A percentile compares a stretch with the other conserved stretches of the same genome.
phyloP scores from a whole-genome alignment of 2,113 vertebrate species.

The Corythoichthys intestinalis region DNA sequence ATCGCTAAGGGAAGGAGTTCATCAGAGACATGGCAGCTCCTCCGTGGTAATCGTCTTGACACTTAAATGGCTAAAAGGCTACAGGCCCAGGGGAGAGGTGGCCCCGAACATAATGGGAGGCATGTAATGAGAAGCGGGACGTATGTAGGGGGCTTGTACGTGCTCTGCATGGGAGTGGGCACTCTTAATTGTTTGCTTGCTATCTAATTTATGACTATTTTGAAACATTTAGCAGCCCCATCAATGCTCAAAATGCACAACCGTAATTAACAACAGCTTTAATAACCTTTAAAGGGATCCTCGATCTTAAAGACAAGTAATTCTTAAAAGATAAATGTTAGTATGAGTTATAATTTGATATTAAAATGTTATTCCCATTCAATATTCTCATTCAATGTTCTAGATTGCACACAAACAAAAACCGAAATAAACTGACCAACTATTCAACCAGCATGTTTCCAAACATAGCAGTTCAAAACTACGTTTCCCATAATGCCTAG shows the following conservation, averaged over 20 bases:
- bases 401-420: no score
- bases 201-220: not conserved
- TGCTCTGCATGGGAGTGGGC: slow-evolving; percentile 43
- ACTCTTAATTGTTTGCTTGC: slow-evolving; percentile 19
- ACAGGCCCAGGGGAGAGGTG: slow-evolving; percentile 42
- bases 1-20: slow-evolving; percentile 20
- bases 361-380: no score
- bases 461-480: no score
- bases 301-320: no score
- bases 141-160: slow-evolving; percentile 41
- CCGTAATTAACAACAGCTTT: not conserved
- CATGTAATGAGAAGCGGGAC: slow-evolving; percentile 59
- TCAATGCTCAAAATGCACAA: slow-evolving; percentile 8
- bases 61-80: slow-evolving; percentile 51
- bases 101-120: slow-evolving; percentile 45
- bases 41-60: slow-evolving; percentile 60
- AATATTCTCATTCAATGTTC: no score
- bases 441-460: no score
- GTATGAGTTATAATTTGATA: no score
- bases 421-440: no score
- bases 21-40: slow-evolving; percentile 40
- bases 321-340: no score
- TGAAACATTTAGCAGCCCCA: not conserved
- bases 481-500: no score
- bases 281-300: not conserved